Evolutionary conservation across 2,888 invertebrate species (phyloP).

Genomic region (Drosophila diplacantha): DNA sequence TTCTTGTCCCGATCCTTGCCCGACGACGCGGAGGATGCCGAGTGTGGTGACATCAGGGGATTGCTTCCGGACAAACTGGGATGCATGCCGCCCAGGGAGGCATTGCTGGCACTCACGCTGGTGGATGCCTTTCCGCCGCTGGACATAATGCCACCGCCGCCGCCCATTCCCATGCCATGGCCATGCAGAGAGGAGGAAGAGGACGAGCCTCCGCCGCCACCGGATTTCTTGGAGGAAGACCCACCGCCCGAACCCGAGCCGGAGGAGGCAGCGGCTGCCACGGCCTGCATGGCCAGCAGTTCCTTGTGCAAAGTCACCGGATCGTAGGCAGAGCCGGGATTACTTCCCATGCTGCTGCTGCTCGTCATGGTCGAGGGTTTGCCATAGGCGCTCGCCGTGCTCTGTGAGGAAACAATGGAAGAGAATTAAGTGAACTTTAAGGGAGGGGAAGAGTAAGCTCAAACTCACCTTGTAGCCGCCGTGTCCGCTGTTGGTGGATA

Average conservation of each 20-base stretch:
- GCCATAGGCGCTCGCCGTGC: slow-evolving; percentile 75
- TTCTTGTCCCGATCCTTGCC: slow-evolving; percentile 75
- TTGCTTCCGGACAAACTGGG: slow-evolving; percentile 42
- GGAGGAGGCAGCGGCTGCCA: slow-evolving; percentile 76
- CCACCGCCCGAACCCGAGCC: slow-evolving; percentile 59
- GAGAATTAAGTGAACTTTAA: neutral
- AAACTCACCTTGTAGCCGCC: slow-evolving; percentile 72
- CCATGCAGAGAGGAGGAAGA: slow-evolving; percentile 53
- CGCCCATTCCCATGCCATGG: slow-evolving; percentile 57
- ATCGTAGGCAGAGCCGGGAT: slow-evolving; percentile 76
- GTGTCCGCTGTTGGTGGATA: slow-evolving; percentile 56
- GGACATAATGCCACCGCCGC: slow-evolving; percentile 51
- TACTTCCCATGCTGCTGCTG: slow-evolving; percentile 67
- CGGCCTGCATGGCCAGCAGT: slow-evolving; percentile 78
- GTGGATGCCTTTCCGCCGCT: slow-evolving; percentile 53
- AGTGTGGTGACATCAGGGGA: slow-evolving; percentile 73
- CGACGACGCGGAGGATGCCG: slow-evolving; percentile 31
- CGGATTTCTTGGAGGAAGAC: slow-evolving; percentile 60
- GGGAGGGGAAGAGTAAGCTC: neutral
- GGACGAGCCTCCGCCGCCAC: slow-evolving; percentile 26
- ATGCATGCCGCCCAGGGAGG: slow-evolving; percentile 54
- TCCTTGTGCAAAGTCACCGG: slow-evolving; percentile 78
- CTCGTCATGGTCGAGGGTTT: slow-evolving; percentile 74
- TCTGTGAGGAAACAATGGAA: slow-evolving; percentile 41
- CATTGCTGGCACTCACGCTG: slow-evolving; percentile 52